phyloP scores from a whole-genome alignment of 1,140 invertebrate species.

The Oncopodura yosiiana region DNA sequence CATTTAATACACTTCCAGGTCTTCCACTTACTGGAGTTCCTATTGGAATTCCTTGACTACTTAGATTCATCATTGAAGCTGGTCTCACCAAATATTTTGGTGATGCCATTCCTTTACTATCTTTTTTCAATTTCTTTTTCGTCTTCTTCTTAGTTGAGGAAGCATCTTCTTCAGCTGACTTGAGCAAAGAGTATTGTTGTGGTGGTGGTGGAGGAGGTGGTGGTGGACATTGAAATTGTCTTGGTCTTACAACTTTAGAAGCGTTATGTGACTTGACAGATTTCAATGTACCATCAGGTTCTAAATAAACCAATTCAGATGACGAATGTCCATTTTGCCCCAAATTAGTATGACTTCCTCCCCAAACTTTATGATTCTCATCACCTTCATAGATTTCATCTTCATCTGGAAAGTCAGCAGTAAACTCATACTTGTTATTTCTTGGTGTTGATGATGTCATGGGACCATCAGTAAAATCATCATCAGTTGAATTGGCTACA shows the following conservation, averaged over 20 bases:
- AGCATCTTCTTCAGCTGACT: constrained; percentile 43
- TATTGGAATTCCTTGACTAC: constrained; percentile 29
- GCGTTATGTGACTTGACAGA: constrained; percentile 46
- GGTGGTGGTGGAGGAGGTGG: constrained; percentile 67
- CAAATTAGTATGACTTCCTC: constrained; percentile 55
- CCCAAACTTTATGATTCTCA: constrained; percentile 90
- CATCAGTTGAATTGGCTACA: constrained; percentile 34
- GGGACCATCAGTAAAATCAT: constrained; percentile 32
- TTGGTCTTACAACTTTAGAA: constrained; percentile 47
- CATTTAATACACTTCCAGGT: constrained; percentile 29
- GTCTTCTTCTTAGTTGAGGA: constrained; percentile 39
- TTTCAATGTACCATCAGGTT: constrained; percentile 42
- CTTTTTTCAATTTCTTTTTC: constrained; percentile 44
- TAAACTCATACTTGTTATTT: constrained; percentile 31
- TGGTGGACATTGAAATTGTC: constrained; percentile 65
- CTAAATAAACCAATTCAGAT: constrained; percentile 35
- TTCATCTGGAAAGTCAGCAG: constrained; percentile 47
- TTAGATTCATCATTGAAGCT: constrained; percentile 36
- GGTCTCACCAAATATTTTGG: constrained; percentile 32
- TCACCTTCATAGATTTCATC: constrained; percentile 74
- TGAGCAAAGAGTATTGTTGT: constrained; percentile 42
- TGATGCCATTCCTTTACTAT: constrained; percentile 35
- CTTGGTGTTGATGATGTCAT: constrained; percentile 43
- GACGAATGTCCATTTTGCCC: constrained; percentile 30
- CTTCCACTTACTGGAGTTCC: constrained; percentile 15